These are phyloP conservation scores for Orussus abietinus DNA, from an alignment of 1,140 invertebrate genomes.

Conservation along the genomic window DNA sequence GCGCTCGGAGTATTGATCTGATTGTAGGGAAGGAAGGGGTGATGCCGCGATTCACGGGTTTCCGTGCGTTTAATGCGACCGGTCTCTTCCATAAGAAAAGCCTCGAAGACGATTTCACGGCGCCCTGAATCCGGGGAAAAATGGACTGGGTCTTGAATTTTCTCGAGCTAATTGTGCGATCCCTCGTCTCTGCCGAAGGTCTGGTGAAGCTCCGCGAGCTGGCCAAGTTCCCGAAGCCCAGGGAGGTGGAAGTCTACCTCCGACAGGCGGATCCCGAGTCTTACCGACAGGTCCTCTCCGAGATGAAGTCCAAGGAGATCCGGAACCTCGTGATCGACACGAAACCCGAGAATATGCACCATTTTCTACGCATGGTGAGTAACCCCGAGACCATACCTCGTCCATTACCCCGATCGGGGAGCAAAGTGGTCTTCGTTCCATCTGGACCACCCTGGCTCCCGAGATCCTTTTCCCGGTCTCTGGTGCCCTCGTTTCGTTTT, in stretches of 20 bases:
- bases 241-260: constrained; percentile 57
- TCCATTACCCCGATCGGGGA: too few relatives aligned
- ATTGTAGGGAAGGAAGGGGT: too few relatives aligned
- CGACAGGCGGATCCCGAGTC: constrained; percentile 57
- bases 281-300: constrained; percentile 58
- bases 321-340: constrained; percentile 62
- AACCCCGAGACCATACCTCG: too few relatives aligned
- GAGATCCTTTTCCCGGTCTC: too few relatives aligned
- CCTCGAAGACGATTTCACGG: too few relatives aligned
- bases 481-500: too few relatives aligned
- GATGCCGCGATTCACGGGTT: constrained; percentile 50
- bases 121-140: too few relatives aligned
- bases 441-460: too few relatives aligned
- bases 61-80: constrained; percentile 44
- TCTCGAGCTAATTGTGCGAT: constrained; percentile 20
- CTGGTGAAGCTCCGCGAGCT: constrained; percentile 58
- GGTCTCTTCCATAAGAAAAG: constrained; percentile 20
- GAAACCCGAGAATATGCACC: constrained; percentile 57
- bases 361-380: constrained; percentile 60
- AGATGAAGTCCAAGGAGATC: constrained; percentile 61
- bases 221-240: constrained; percentile 45
- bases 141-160: too few relatives aligned
- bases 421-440: too few relatives aligned
- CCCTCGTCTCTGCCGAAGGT: constrained; percentile 38
- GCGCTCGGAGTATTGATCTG: constrained; percentile 50